Base-by-base conservation (phyloP, 2,888 invertebrate genomes). In the Plutella xylostella region DNA sequence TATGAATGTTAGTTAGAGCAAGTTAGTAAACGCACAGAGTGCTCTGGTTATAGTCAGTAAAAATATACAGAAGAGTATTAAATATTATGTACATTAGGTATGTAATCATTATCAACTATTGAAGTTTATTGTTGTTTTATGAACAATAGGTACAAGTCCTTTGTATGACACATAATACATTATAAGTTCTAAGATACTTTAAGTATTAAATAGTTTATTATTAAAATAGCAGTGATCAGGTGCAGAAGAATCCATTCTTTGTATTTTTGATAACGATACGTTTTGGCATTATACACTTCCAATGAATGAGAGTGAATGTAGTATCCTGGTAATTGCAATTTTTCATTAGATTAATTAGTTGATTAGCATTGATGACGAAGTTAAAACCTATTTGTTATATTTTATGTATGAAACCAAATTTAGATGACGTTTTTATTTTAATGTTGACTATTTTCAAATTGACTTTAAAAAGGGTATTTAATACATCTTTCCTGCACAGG, bases 111-210 rank as follows among this genome's bases (percentile, higher is more conserved):
- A 52, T 57, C n/a, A n/a, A n/a, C n/a, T n/a, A n/a, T n/a, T n/a
- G n/a, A n/a, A n/a, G n/a, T n/a, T n/a, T n/a, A 57, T 49, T 37
- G 56, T 42, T 46, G 37, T 46, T 22, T 15, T 71, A 70, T 68
- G 66, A 68, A 65, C 66, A 64, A 68, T 72, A 73, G 72, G 77
- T 77, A 78, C 75, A 77, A 77, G 71, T 70, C 62, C 62, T 60
- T 56, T 5, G 28, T 28, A 31, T 45, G 43, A 31, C 48, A 45
- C 45, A 46, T 25, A 25, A 25, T 25, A 5, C 5, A 25, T 25
- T 7, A 25, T 25, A 9, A 9, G 9, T 7, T 9, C 9, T 7
- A 9, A 25, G 25, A 25, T 25, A 25, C 25, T 7, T 5, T 25
- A 25, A 5, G n/a, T n/a, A n/a, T n/a, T n/a, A n/a, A n/a, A n/a